These are phyloP conservation scores for Hippocampus zosterae DNA, from an alignment of 2,113 vertebrate species.

Conservation along the genomic window DNA sequence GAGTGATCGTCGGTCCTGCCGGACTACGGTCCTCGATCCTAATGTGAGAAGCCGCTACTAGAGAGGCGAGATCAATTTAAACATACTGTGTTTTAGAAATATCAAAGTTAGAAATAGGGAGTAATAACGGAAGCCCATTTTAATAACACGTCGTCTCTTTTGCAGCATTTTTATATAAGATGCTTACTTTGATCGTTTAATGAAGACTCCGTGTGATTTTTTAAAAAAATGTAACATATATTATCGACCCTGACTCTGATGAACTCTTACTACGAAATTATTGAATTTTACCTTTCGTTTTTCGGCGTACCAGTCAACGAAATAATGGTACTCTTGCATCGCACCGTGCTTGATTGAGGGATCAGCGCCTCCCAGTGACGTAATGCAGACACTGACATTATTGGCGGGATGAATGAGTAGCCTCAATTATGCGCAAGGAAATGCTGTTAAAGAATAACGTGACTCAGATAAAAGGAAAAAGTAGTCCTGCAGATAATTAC, in stretches of 20 bases:
- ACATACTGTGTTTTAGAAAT: neutral
- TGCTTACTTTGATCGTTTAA: slow-evolving; percentile 27
- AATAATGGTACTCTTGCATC: slow-evolving; percentile 3
- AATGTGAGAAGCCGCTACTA: neutral
- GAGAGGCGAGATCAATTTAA: neutral
- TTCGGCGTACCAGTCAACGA: neutral
- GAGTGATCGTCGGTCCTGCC: slow-evolving; percentile 43
- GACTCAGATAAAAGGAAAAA: neutral
- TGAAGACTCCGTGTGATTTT: slow-evolving; percentile 3
- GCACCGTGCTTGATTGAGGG: neutral
- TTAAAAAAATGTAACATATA: neutral
- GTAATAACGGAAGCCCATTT: slow-evolving; percentile 2
- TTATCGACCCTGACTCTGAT: rapidly evolving
- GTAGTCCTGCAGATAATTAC: neutral
- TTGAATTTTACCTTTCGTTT: neutral
- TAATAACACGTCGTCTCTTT: slow-evolving; percentile 16
- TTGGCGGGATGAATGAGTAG: neutral
- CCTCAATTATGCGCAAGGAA: too few species aligned
- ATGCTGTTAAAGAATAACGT: neutral
- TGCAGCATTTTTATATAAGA: slow-evolving; percentile 28
- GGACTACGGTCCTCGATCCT: slow-evolving; percentile 24
- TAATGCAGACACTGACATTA: neutral
- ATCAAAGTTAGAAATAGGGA: neutral
- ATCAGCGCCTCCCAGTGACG: slow-evolving; percentile 32
- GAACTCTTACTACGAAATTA: neutral